Evolutionary conservation across 2,113 vertebrate species (phyloP).

Genomic region (Hyla sarda): DNA sequence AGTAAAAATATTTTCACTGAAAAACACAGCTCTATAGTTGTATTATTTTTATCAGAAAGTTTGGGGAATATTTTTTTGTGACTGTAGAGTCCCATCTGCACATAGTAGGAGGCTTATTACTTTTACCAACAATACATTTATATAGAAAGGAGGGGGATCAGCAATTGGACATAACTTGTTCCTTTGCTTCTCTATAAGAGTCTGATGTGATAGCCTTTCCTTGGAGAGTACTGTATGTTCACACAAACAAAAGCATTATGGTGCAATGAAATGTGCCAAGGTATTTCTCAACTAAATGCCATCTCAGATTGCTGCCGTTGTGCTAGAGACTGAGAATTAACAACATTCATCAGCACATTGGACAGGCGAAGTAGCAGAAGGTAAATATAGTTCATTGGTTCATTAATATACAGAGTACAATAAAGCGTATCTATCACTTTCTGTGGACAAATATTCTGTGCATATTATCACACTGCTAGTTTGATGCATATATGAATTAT

Average conservation of each 20-base stretch:
- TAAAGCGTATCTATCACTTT: not conserved
- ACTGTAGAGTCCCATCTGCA: conserved; percentile 73
- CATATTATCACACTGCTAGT: not conserved
- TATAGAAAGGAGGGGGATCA: conserved; percentile 61
- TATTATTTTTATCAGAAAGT: not conserved
- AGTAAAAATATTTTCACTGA: no score
- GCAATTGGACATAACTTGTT: conserved; percentile 64
- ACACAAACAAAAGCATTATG: conserved; percentile 67
- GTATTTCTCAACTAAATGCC: conserved; percentile 45
- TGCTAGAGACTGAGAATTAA: conserved; percentile 17
- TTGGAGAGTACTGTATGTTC: conserved; percentile 58
- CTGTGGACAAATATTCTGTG: not conserved
- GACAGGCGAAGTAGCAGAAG: not conserved
- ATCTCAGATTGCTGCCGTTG: not conserved
- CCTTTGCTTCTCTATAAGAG: conserved; percentile 60
- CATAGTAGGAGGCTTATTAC: conserved; percentile 80
- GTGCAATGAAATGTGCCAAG: conserved; percentile 66
- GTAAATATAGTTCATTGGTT: conserved; percentile 18
- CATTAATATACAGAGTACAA: not conserved
- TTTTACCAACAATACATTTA: conserved; percentile 66
- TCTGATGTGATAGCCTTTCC: conserved; percentile 53
- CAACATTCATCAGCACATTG: conserved; percentile 19
- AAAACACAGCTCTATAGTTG: no score
- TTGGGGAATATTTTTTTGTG: not conserved
- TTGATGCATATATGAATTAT: not conserved